Percentiles rank a stretch among this genome's conserved stretches.
phyloP scores from a whole-genome alignment of 1,140 invertebrate species.

The Akabosia matsudoensis region DNA sequence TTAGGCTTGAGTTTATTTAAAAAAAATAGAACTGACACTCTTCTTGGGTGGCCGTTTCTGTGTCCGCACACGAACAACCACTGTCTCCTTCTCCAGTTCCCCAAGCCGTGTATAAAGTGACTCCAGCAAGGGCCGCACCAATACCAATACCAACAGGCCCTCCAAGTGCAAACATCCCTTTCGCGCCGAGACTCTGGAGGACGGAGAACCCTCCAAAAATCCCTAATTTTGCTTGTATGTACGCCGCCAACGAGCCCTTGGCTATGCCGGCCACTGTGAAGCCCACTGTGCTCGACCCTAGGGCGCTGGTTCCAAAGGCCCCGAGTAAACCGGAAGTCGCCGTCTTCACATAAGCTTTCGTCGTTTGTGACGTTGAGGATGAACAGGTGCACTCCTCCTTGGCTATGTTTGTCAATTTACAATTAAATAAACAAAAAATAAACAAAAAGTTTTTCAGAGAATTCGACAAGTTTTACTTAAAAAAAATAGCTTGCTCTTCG shows the following conservation, averaged over 20 bases:
- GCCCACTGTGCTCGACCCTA: not conserved
- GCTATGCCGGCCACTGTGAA: not conserved
- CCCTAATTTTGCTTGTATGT: not conserved
- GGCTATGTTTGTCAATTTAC: not conserved
- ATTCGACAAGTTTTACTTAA: too few species aligned
- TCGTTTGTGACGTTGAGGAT: not conserved
- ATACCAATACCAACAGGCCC: not conserved
- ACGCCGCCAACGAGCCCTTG: not conserved
- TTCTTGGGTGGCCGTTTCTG: not conserved
- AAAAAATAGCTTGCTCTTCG: too few species aligned
- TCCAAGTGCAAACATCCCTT: not conserved
- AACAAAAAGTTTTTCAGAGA: too few species aligned
- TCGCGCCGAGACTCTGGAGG: not conserved
- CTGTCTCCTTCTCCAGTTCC: not conserved
- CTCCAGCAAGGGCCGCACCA: not conserved
- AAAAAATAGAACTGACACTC: too few species aligned
- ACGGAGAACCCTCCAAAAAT: not conserved
- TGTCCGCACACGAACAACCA: not conserved
- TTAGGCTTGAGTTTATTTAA: too few species aligned
- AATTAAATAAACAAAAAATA: too few species aligned
- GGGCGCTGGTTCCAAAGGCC: not conserved
- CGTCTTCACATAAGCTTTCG: not conserved
- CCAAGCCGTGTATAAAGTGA: not conserved
- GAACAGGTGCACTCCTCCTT: not conserved
- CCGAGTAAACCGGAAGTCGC: not conserved